Conservation (phyloP, 2,888 invertebrate genomes). For the Tipula helvola region DNA sequence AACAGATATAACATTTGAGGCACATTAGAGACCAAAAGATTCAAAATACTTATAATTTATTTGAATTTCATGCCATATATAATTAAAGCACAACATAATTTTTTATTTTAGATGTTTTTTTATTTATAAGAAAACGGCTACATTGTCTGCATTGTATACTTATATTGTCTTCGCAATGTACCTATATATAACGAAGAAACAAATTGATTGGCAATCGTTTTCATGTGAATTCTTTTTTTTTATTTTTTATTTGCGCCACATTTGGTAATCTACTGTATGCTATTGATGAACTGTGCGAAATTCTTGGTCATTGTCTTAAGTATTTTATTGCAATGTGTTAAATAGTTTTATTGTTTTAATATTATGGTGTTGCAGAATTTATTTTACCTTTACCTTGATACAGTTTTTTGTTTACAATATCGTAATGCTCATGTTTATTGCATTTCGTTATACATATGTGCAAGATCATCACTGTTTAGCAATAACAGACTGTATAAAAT, state of each 20-base stretch:
- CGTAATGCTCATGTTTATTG: background rate
- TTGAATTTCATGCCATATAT: background rate
- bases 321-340: background rate
- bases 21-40: background rate
- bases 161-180: background rate
- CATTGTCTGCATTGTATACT: background rate
- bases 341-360: background rate
- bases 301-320: background rate
- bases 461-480: no score
- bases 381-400: background rate
- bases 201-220: conserved; percentile 4
- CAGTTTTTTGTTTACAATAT: background rate
- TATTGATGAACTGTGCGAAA: background rate
- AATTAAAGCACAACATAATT: background rate
- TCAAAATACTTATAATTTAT: background rate
- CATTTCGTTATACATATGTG: no score
- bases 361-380: background rate
- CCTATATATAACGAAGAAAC: background rate
- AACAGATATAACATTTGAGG: background rate
- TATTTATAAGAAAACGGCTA: background rate
- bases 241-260: background rate
- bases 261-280: background rate
- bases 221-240: background rate
- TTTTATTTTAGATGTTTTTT: background rate
- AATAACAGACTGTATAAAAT: no score